A percentile compares a stretch with the other conserved stretches of the same genome.
Evolutionary conservation across 2,797 vertebrate species (phyloP).

Genomic region (Pipistrellus kuhlii): DNA sequence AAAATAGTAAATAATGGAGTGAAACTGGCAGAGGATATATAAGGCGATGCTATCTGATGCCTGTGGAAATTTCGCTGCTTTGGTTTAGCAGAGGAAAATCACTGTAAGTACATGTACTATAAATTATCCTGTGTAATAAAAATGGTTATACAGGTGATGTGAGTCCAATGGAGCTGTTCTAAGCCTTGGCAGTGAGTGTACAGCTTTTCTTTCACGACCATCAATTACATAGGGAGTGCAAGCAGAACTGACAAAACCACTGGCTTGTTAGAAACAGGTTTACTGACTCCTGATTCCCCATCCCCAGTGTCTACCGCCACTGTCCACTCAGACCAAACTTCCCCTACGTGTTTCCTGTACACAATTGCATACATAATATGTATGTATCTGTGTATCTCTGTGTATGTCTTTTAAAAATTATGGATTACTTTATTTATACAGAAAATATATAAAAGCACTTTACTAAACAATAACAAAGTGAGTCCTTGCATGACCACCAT

Average conservation of each 20-base stretch:
- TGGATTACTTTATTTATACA: neutral
- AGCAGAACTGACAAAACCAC: neutral
- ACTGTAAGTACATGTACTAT: neutral
- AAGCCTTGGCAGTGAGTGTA: neutral
- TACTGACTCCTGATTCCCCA: neutral
- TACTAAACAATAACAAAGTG: neutral
- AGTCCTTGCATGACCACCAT: neutral
- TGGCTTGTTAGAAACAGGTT: neutral
- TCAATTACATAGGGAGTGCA: neutral
- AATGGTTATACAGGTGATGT: neutral
- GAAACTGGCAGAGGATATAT: neutral
- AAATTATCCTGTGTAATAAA: neutral
- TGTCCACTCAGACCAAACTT: neutral
- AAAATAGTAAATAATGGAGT: neutral
- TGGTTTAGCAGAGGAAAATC: neutral
- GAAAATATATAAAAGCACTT: neutral
- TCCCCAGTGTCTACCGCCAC: neutral
- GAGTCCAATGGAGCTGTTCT: neutral
- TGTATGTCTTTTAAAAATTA: slow-evolving; percentile 5
- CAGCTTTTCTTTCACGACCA: neutral
- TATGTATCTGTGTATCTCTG: neutral
- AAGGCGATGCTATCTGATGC: neutral
- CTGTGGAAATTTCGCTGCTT: neutral
- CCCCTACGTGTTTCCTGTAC: neutral
- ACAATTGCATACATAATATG: neutral